Evolutionary conservation across 2,797 vertebrate genomes (phyloP).

Genomic region (Capromys pilorides): DNA sequence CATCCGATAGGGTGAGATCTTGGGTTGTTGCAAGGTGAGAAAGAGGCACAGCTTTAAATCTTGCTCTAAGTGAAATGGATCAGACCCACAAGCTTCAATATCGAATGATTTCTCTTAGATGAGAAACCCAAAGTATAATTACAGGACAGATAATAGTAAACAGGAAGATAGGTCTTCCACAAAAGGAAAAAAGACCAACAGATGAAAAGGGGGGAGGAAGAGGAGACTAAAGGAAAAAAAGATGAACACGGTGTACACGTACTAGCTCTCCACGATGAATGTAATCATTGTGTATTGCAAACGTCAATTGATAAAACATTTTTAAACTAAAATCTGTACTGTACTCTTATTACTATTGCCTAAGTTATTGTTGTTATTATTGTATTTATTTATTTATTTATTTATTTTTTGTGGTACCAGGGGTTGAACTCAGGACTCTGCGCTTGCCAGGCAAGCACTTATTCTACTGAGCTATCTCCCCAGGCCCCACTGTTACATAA

Average conservation of each 20-base stretch:
- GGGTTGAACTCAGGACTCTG: no score
- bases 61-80: not conserved
- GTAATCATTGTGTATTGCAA: not conserved
- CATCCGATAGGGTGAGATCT: not conserved
- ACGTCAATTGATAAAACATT: not conserved
- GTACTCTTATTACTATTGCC: not conserved
- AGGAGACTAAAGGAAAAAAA: not conserved
- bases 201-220: not conserved
- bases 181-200: not conserved
- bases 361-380: not conserved
- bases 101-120: not conserved
- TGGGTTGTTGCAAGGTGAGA: slow-evolving; percentile 11
- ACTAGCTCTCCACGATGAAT: not conserved
- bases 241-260: not conserved
- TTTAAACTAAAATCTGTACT: not conserved
- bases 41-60: slow-evolving; percentile 31
- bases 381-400: no score
- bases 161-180: not conserved
- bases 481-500: not conserved
- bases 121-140: not conserved
- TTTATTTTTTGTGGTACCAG: no score
- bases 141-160: not conserved
- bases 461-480: no score
- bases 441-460: no score
- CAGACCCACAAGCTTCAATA: not conserved